A percentile compares a stretch with the other conserved stretches of the same genome.
Conservation (phyloP, 2,888 invertebrate genomes). For the Cyclophora albipunctata region DNA sequence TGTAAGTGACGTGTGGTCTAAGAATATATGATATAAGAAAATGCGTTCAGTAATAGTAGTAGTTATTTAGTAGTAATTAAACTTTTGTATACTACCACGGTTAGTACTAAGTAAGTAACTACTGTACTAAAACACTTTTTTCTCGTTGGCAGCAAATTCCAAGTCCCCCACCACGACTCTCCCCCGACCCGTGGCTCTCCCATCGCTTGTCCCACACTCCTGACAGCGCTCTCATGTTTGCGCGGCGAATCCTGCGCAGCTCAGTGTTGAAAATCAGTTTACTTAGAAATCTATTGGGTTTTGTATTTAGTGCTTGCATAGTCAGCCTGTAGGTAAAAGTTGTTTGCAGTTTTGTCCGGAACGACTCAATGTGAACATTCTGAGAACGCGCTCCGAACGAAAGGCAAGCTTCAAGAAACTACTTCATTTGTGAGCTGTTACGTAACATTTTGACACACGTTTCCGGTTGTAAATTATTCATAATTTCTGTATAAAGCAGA, state of each 20-base stretch:
- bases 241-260: constrained; percentile 34
- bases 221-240: constrained; percentile 27
- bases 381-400: background rate
- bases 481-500: too few species aligned
- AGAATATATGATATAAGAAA: background rate
- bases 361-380: constrained; percentile 13
- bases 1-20: constrained; percentile 15
- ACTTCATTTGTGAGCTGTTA: constrained; percentile 9
- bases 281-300: constrained; percentile 43
- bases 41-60: too few species aligned
- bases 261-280: constrained; percentile 31
- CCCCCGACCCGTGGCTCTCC: too few species aligned
- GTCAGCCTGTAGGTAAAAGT: constrained; percentile 20
- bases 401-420: constrained; percentile 12
- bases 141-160: too few species aligned
- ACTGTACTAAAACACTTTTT: too few species aligned
- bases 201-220: background rate
- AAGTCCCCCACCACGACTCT: too few species aligned
- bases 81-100: too few species aligned
- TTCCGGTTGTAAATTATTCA: too few species aligned
- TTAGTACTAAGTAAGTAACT: too few species aligned
- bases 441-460: constrained; percentile 10
- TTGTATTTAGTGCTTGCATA: constrained; percentile 23
- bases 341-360: constrained; percentile 21
- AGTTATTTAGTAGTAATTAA: too few species aligned